Evolutionary conservation across 2,797 vertebrate genomes (phyloP).

Genomic region (Sciurus vulgaris): DNA sequence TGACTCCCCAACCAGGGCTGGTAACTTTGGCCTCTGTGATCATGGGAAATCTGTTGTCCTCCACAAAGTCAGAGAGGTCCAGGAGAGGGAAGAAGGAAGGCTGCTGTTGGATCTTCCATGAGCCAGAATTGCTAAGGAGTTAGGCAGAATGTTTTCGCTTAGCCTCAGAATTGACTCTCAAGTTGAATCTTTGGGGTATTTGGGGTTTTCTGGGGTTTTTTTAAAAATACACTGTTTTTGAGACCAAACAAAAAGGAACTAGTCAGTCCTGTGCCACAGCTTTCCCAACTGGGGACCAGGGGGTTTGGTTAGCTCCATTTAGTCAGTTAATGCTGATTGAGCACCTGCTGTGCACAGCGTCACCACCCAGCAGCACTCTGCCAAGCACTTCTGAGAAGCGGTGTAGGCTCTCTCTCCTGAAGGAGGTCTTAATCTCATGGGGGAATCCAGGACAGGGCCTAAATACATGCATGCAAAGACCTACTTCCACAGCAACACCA

Average conservation of each 20-base stretch:
- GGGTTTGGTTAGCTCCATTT: neutral
- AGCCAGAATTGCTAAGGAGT: neutral
- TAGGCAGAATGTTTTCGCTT: neutral
- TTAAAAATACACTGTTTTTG: constrained; percentile 32
- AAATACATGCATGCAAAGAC: neutral
- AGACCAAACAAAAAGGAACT: neutral
- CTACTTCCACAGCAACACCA: neutral
- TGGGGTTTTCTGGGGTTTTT: neutral
- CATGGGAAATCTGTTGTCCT: neutral
- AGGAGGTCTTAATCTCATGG: neutral
- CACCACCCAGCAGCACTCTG: rapidly evolving
- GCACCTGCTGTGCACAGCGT: neutral
- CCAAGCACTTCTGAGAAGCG: neutral
- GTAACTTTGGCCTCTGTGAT: neutral
- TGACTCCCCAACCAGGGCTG: neutral
- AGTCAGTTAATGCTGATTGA: neutral
- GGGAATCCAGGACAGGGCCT: constrained; percentile 45
- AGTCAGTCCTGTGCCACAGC: neutral
- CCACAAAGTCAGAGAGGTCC: neutral
- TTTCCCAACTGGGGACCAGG: neutral
- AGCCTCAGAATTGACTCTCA: neutral
- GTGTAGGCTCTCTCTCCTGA: neutral
- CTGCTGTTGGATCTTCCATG: neutral
- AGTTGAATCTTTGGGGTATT: neutral
- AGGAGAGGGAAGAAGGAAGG: neutral